Conservation (phyloP, 2,888 invertebrate genomes). For the Diadegma fenestrale region DNA sequence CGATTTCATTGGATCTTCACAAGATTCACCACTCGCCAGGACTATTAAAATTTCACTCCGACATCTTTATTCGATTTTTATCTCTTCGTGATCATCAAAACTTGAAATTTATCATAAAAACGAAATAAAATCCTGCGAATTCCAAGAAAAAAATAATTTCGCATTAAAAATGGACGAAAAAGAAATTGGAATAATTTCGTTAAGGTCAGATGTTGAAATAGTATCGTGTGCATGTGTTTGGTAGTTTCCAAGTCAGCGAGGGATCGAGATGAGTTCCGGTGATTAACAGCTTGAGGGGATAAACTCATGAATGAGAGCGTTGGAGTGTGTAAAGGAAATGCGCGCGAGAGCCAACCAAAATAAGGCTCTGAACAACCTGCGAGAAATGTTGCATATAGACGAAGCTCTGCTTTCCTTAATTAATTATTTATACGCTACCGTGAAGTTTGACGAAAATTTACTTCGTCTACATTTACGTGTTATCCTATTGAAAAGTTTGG, state of each 20-base stretch:
- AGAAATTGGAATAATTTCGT: neutral
- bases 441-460: neutral
- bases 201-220: neutral
- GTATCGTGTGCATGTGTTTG: neutral
- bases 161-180: neutral
- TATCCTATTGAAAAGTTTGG: constrained; percentile 15
- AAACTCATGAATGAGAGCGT: neutral
- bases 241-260: neutral
- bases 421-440: constrained; percentile 7
- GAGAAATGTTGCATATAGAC: neutral
- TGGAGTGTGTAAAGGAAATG: neutral
- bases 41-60: constrained; percentile 21
- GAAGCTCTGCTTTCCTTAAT: neutral
- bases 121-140: neutral
- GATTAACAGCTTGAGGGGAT: constrained; percentile 58
- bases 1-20: constrained; percentile 22
- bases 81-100: neutral
- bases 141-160: neutral
- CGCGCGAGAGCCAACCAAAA: neutral
- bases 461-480: constrained; percentile 34
- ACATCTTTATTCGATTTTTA: neutral
- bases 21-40: constrained; percentile 43
- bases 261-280: constrained; percentile 16
- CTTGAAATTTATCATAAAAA: neutral
- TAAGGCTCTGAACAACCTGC: neutral